Percentiles rank a stretch among this genome's conserved stretches.
phyloP scores from a whole-genome alignment of 2,888 invertebrate species.

The Caradrina clavipalpis region DNA sequence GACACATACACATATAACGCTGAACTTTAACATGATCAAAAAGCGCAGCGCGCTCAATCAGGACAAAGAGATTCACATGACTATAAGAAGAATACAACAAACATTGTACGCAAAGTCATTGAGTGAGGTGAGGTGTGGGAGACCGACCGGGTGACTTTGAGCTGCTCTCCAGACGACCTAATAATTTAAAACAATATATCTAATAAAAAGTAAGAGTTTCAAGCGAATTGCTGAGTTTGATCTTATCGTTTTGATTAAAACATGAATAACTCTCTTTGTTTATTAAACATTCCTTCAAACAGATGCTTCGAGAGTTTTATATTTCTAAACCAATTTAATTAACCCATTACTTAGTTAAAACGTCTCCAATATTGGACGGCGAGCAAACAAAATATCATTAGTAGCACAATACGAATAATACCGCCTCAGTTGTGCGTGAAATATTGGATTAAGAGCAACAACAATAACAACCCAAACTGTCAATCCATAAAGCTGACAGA shows the following conservation, averaged over 20 bases:
- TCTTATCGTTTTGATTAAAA: conserved; percentile 48
- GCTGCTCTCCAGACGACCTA: conserved; percentile 86
- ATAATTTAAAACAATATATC: conserved; percentile 75
- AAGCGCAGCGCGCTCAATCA: conserved; percentile 21
- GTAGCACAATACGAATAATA: conserved; percentile 15
- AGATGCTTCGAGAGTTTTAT: not conserved
- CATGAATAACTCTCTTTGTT: conserved; percentile 18
- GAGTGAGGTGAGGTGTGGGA: conserved; percentile 74
- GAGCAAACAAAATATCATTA: conserved; percentile 12
- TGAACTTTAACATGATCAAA: conserved; percentile 20
- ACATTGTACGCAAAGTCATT: conserved; percentile 66
- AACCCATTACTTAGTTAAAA: conserved; percentile 12
- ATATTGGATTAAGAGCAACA: conserved; percentile 45
- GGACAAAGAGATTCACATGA: conserved; percentile 51
- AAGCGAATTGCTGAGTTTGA: conserved; percentile 47
- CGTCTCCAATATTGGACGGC: no score
- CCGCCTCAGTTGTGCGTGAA: conserved; percentile 26
- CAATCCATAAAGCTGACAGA: conserved; percentile 48
- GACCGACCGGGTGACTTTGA: conserved; percentile 84
- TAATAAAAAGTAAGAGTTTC: conserved; percentile 62
- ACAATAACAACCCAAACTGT: conserved; percentile 50
- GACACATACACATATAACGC: conserved; percentile 1
- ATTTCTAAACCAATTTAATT: conserved; percentile 7
- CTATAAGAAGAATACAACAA: conserved; percentile 53
- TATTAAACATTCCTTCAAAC: conserved; percentile 23